Base-by-base conservation (phyloP, 2,113 vertebrate genomes). In the Fulica atra region DNA sequence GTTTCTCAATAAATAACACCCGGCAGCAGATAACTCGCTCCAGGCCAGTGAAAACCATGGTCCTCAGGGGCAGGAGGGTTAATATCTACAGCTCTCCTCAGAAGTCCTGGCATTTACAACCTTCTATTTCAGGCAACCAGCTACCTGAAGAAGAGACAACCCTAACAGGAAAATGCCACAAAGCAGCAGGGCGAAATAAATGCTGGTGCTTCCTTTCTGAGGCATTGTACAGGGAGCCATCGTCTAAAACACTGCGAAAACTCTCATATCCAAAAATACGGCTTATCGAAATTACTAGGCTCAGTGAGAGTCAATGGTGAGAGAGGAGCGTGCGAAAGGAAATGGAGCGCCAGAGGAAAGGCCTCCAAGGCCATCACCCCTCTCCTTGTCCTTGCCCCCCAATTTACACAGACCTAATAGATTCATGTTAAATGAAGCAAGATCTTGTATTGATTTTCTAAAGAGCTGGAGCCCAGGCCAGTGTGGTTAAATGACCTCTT, bases 391-490 rank as follows among this genome's bases (percentile, higher is more conserved):
- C 54, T 61, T 21, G 1, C 33, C 61, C 80, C 72, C 57, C 65
- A 29, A 11, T 44, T 88, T 86, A 83, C 64, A 89, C 35, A 3
- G 3, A 64, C 60, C 82, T 59, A 74, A 71, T 10, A 79, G 91
- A 81, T 83, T 71, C 1, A 2, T 93, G 92, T 92, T 94, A 90
- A 97, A 97, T 95, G 95, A 96, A 94, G 93, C 95, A 93, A 88
- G 86, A 81, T 78, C 73, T 53, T 60, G 56, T 24, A 95, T 21
- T 88, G 72, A 71, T 86, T 90, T 92, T 86, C 76, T 76, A 36
- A 95, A 92, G 48, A 74, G 60, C 28, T 6, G 1, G 40, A 80
- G 71, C 20, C 44, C 71, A 86, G 88, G 51, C 48, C 72, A 94
- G 38, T 57, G 88, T 84, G 69, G 53, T 92, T 70, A 81, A 95